These are phyloP conservation scores for Bombus superbus DNA, from an alignment of 1,140 invertebrate genomes.

Conservation along the genomic window DNA sequence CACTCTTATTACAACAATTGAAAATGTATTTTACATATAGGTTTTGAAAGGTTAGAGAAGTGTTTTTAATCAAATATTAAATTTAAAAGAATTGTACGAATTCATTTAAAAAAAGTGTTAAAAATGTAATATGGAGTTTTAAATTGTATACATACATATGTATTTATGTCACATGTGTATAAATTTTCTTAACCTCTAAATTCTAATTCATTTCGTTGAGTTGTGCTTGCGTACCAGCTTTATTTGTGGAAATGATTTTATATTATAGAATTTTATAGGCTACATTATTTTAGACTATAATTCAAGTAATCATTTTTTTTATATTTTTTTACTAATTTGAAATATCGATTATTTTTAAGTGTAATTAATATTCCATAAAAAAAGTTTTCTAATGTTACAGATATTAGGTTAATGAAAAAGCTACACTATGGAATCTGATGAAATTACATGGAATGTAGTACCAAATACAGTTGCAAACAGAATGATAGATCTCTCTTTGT, in stretches of 20 bases:
- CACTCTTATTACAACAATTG: neutral
- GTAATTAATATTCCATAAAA: neutral
- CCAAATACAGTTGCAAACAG: slow-evolving; percentile 22
- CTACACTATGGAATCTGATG: neutral
- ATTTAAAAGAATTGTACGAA: neutral
- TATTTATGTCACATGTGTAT: neutral
- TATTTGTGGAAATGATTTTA: neutral
- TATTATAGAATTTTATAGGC: neutral
- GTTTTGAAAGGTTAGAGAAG: neutral
- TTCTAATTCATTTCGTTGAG: neutral
- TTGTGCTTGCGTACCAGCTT: neutral
- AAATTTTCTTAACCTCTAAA: neutral
- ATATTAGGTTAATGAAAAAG: neutral
- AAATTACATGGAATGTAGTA: slow-evolving; percentile 18
- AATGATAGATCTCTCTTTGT: slow-evolving; percentile 24
- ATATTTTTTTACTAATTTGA: neutral
- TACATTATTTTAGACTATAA: neutral
- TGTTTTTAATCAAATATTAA: neutral
- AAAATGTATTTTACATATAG: neutral
- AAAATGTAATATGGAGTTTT: neutral
- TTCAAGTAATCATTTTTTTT: too few relatives aligned
- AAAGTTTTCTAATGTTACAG: neutral
- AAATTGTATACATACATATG: neutral
- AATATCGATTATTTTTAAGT: neutral
- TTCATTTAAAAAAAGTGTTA: neutral